These are phyloP conservation scores for Molossus molossus DNA, from an alignment of 2,797 vertebrate genomes.

Conservation along the genomic window DNA sequence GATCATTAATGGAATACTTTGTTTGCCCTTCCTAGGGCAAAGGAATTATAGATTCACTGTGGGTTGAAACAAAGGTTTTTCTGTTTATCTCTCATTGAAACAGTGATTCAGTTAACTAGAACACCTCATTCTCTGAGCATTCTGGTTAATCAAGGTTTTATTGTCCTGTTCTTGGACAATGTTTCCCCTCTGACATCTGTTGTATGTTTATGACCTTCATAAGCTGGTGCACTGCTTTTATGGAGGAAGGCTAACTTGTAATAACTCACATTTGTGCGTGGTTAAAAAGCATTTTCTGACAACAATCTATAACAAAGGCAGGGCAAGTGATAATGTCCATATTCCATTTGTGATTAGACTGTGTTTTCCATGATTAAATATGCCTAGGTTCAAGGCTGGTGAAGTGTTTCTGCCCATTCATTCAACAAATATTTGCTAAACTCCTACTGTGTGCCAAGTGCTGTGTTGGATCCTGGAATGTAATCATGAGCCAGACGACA, in stretches of 20 bases:
- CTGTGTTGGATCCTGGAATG: background rate
- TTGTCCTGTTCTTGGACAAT: conserved; percentile 44
- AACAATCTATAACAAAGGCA: conserved; percentile 3
- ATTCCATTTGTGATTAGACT: conserved; percentile 35
- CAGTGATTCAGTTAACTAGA: conserved; percentile 52
- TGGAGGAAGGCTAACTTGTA: conserved; percentile 35
- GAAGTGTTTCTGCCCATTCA: background rate
- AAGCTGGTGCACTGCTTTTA: conserved; percentile 33
- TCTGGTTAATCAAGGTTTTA: conserved; percentile 61
- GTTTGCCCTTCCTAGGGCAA: background rate
- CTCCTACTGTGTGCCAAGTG: background rate
- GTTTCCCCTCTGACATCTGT: conserved; percentile 66
- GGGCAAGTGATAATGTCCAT: background rate
- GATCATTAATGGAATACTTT: background rate
- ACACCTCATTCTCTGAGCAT: conserved; percentile 46
- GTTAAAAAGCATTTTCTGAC: conserved; percentile 45
- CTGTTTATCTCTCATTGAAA: conserved; percentile 27
- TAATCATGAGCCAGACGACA: background rate
- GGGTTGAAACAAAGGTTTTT: background rate
- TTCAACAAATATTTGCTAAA: conserved; percentile 31
- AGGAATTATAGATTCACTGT: background rate
- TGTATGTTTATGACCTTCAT: conserved; percentile 65
- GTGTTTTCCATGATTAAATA: conserved; percentile 22
- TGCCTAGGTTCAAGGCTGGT: background rate
- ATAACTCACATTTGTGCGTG: conserved; percentile 39